Evolutionary conservation across 37 sponge, comb jelly and placozoan species (phyloP), one percentile per base, ranked within the genome.

Genomic region (Mnemiopsis leidyi): DNA sequence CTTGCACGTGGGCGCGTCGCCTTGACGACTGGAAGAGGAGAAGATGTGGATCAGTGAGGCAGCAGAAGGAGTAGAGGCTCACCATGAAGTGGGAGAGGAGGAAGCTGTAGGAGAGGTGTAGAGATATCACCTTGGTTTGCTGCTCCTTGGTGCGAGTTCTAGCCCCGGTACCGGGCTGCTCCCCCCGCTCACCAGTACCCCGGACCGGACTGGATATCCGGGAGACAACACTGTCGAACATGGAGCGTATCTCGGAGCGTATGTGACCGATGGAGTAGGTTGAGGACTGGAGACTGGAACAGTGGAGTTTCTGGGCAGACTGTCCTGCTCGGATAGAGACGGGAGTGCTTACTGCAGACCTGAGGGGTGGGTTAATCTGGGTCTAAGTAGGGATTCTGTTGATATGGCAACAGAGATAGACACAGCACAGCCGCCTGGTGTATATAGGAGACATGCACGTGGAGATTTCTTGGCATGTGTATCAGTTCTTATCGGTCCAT

Each of bases 271-370:
- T 13, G 21, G 75, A 71, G 40, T 40, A 3, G 40, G 90, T 33
- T 39, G 61, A 39, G 5, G 90, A 39, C 48, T 38, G 28, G 0
- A 39, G 0, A 23, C 40, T 85, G 48, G 48, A n/a, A 18, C 90
- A 23, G 26, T 28, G 39, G 0, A 16, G 25, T 0, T 38, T 28
- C 38, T 38, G 7, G 28, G 90, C 26, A 18, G 36, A 23, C 90
- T 40, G 36, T 25, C 90, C 90, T 39, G 32, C 35, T 28, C 90
- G 90, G 0, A 25, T 20, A 9, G 90, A 85, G 24, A 33, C 35
- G 61, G 90, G 90, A 0, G 90, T 85, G 61, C 90, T 85, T 28
- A 26, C 36, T 2, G 35, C 90, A 28, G 90, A 85, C 90, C 90
- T 85, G 61, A 23, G 38, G 32, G 38, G 82, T 7, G 30, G 75